phyloP scores from a whole-genome alignment of 1,140 invertebrate genomes.

The Scylla paramamosain region DNA sequence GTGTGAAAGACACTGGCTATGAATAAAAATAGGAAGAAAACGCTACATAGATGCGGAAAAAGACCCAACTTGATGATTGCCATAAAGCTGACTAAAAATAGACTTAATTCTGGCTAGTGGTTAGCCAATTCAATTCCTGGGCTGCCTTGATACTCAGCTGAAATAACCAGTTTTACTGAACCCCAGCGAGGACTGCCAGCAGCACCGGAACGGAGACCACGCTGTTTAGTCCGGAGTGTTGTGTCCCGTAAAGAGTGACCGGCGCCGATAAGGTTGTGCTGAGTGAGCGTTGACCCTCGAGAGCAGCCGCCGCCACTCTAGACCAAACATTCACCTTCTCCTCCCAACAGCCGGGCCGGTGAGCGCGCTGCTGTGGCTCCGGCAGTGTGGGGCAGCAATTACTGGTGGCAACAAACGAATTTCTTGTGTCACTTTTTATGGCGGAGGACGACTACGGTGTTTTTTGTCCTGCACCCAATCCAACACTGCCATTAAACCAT shows the following conservation, averaged over 20 bases:
- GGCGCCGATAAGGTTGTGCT: not conserved
- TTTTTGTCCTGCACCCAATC: not conserved
- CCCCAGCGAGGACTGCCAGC: too few relatives aligned
- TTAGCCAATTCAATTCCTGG: too few relatives aligned
- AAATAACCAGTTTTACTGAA: too few relatives aligned
- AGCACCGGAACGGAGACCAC: too few relatives aligned
- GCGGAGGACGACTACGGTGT: not conserved
- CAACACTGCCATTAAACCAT: not conserved
- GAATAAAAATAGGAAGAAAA: too few relatives aligned
- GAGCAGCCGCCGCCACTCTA: not conserved
- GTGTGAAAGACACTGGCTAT: too few relatives aligned
- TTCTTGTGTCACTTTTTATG: not conserved
- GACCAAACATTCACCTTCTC: not conserved
- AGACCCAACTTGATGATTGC: too few relatives aligned
- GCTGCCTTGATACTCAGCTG: too few relatives aligned
- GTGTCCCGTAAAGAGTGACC: constrained; percentile 19
- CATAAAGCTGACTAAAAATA: too few relatives aligned
- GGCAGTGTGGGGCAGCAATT: not conserved
- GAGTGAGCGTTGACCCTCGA: not conserved
- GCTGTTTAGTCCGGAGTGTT: not conserved
- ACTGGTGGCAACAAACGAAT: not conserved
- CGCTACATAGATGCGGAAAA: too few relatives aligned
- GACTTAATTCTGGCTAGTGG: too few relatives aligned
- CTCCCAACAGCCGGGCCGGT: not conserved
- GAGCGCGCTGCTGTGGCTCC: not conserved